Percentiles rank a stretch among this genome's conserved stretches.
phyloP scores from a whole-genome alignment of 2,113 vertebrate species.

The Eleginops maclovinus region DNA sequence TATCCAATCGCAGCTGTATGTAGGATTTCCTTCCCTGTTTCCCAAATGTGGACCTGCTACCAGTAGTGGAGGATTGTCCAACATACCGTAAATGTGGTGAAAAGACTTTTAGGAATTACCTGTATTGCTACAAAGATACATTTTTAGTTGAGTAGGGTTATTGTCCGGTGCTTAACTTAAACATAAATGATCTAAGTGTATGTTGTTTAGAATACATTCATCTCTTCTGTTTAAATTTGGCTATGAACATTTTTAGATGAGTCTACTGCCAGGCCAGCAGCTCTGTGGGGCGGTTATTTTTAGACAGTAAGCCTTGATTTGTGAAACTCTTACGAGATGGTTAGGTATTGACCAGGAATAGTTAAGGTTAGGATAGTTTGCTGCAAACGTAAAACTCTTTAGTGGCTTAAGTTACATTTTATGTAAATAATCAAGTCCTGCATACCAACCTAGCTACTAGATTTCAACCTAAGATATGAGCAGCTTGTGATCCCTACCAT shows the following conservation, averaged over 20 bases:
- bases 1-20: constrained; percentile 36
- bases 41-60: constrained; percentile 6
- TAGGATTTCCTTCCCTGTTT: background rate
- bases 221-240: background rate
- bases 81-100: constrained; percentile 1
- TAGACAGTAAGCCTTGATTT: too few species aligned
- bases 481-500: background rate
- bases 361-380: too few species aligned
- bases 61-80: constrained; percentile 7
- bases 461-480: background rate
- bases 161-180: background rate
- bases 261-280: background rate
- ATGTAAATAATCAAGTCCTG: background rate
- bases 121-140: background rate
- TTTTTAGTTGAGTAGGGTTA: background rate
- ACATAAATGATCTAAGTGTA: background rate
- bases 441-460: background rate
- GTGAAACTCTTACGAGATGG: too few species aligned
- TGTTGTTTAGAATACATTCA: background rate
- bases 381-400: too few species aligned
- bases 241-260: background rate
- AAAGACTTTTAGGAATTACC: background rate
- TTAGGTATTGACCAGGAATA: too few species aligned
- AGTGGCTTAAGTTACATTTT: background rate
- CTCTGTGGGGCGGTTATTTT: too few species aligned